phyloP scores from a whole-genome alignment of 2,113 vertebrate species.

The Ptyas mucosa region DNA sequence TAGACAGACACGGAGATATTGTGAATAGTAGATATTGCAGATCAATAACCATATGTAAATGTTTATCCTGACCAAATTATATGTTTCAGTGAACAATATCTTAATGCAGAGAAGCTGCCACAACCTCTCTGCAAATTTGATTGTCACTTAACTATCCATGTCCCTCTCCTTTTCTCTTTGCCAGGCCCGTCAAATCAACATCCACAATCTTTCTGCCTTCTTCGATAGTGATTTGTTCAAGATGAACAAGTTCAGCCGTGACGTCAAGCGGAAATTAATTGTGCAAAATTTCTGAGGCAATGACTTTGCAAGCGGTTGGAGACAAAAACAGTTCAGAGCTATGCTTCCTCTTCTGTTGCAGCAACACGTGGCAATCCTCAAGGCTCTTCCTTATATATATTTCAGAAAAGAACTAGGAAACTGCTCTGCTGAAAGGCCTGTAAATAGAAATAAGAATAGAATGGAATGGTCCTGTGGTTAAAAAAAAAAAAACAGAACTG shows the following conservation, averaged over 20 bases:
- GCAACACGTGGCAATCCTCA: neutral
- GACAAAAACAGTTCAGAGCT: slow-evolving; percentile 1
- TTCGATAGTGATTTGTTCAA: slow-evolving; percentile 90
- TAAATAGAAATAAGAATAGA: slow-evolving; percentile 44
- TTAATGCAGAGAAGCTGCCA: neutral
- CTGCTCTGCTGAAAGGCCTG: slow-evolving; percentile 47
- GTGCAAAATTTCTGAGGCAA: slow-evolving; percentile 84
- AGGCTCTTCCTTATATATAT: slow-evolving; percentile 4
- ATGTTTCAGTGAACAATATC: neutral
- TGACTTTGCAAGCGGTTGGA: neutral
- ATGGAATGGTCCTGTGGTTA: slow-evolving; percentile 33
- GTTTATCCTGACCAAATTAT: neutral
- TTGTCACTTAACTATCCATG: neutral
- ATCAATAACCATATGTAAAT: neutral
- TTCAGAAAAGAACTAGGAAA: neutral
- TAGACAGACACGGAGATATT: neutral
- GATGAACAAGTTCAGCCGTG: slow-evolving; percentile 87
- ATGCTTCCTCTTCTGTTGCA: neutral
- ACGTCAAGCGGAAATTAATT: slow-evolving; percentile 87
- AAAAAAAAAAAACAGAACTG: neutral
- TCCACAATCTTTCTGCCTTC: slow-evolving; percentile 91
- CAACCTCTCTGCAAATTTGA: neutral
- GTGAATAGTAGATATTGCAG: neutral
- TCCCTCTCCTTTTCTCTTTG: neutral
- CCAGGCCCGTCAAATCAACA: slow-evolving; percentile 95